These are phyloP conservation scores for Aurelia sp. DNA, from an alignment of 30 jellyfish, hydroid and myxozoan genomes.

Conservation along the genomic window DNA sequence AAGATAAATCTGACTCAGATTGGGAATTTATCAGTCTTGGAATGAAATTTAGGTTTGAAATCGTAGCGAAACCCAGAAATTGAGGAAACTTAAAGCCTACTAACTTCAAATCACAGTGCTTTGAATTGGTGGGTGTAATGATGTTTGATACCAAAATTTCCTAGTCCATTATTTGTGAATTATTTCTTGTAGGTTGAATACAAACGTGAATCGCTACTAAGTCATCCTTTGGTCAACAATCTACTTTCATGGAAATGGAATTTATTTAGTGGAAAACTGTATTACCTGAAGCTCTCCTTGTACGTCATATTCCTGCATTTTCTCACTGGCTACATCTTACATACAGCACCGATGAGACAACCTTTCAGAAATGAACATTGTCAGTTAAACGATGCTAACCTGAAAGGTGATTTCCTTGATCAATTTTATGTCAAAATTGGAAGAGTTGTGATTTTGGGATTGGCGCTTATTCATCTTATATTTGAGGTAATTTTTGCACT, in stretches of 20 bases:
- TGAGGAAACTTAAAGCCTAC: too few relatives aligned
- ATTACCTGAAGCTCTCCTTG: conserved; percentile 76
- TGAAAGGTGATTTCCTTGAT: conserved; percentile 6
- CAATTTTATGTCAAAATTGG: conserved; percentile 72
- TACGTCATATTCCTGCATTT: conserved; percentile 73
- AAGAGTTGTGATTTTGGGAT: conserved; percentile 58
- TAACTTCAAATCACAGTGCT: too few relatives aligned
- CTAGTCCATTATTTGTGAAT: too few relatives aligned
- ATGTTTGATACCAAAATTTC: too few relatives aligned
- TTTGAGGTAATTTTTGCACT: conserved; percentile 67
- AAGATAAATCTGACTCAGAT: too few relatives aligned
- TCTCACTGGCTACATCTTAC: conserved; percentile 80
- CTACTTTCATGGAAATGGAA: conserved; percentile 83
- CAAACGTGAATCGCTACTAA: conserved; percentile 74
- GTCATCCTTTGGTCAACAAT: conserved; percentile 80
- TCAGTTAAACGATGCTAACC: conserved; percentile 53
- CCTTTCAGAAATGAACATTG: conserved; percentile 91
- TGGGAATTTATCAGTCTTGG: too few relatives aligned
- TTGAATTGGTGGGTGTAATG: too few relatives aligned
- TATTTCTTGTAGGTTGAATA: conserved; percentile 46
- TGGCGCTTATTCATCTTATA: conserved; percentile 78
- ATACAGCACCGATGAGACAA: conserved; percentile 89
- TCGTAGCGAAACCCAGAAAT: too few relatives aligned
- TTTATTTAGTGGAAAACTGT: conserved; percentile 71
- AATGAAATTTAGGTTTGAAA: too few relatives aligned